Conservation (phyloP, 1,140 invertebrate genomes). For the Drosophila suzukii region DNA sequence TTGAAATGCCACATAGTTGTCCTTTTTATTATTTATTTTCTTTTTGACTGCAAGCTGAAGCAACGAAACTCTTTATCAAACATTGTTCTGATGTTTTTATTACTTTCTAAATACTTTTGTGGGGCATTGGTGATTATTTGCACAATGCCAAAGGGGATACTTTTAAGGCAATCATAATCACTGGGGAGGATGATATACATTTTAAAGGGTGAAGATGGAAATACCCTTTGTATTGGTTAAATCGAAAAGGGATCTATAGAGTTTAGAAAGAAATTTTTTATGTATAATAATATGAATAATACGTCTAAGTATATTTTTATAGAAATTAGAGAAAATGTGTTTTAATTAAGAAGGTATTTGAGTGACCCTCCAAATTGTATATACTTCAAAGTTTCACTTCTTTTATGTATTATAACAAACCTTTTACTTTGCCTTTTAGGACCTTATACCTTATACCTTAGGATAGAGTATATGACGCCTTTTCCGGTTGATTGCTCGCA, state of each 20-base stretch:
- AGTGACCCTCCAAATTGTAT: too few species aligned
- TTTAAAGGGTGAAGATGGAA: slow-evolving; percentile 18
- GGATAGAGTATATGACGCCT: slow-evolving; percentile 24
- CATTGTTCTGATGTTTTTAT: slow-evolving; percentile 76
- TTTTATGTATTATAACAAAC: too few species aligned
- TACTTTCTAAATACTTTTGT: slow-evolving; percentile 75
- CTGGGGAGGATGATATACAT: background rate
- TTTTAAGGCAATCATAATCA: slow-evolving; percentile 33
- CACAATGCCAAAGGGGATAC: slow-evolving; percentile 53
- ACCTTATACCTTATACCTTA: background rate
- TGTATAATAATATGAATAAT: too few species aligned
- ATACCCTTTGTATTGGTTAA: background rate
- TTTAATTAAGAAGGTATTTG: too few species aligned
- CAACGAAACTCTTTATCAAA: slow-evolving; percentile 59
- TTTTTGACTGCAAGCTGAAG: slow-evolving; percentile 28
- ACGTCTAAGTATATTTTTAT: too few species aligned
- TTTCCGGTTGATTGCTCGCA: slow-evolving; percentile 55
- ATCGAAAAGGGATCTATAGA: too few species aligned
- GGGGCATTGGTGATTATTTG: slow-evolving; percentile 56
- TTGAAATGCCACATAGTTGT: slow-evolving; percentile 65
- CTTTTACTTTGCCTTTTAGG: background rate
- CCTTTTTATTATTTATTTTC: slow-evolving; percentile 73
- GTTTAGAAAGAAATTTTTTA: too few species aligned
- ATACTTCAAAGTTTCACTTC: too few species aligned
- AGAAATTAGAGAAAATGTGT: too few species aligned